A percentile compares a stretch with the other conserved stretches of the same genome.
These are phyloP conservation scores for Oreochromis mossambicus DNA, from an alignment of 2,797 vertebrate species.

Conservation along the genomic window DNA sequence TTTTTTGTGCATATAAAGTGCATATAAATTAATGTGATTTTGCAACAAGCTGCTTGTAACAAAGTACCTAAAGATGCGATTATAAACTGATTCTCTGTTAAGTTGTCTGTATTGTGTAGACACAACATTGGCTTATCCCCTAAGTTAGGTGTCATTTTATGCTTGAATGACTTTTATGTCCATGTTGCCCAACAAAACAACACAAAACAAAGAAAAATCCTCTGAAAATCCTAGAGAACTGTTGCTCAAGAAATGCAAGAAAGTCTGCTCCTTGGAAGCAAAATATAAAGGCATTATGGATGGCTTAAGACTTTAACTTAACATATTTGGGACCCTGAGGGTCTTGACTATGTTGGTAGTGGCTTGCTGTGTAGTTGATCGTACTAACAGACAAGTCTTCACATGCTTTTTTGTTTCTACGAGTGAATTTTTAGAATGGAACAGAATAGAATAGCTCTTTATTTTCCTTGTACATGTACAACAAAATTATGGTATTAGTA, in stretches of 20 bases:
- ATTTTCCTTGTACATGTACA: neutral
- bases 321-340: neutral
- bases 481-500: neutral
- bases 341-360: neutral
- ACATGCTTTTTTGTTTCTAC: neutral
- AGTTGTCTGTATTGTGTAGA: no score
- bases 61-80: no score
- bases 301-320: neutral
- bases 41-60: no score
- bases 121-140: neutral
- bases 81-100: no score
- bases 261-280: neutral
- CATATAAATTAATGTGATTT: no score
- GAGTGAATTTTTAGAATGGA: neutral
- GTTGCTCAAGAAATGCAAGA: neutral
- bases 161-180: neutral
- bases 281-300: neutral
- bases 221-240: neutral
- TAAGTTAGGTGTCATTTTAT: neutral
- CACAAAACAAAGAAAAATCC: neutral
- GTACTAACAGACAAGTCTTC: neutral
- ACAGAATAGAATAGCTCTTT: neutral
- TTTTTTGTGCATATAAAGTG: no score
- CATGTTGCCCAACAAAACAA: neutral
- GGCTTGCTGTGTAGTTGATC: neutral